phyloP scores from a whole-genome alignment of 2,113 vertebrate species.

The Hepsetus odoe region DNA sequence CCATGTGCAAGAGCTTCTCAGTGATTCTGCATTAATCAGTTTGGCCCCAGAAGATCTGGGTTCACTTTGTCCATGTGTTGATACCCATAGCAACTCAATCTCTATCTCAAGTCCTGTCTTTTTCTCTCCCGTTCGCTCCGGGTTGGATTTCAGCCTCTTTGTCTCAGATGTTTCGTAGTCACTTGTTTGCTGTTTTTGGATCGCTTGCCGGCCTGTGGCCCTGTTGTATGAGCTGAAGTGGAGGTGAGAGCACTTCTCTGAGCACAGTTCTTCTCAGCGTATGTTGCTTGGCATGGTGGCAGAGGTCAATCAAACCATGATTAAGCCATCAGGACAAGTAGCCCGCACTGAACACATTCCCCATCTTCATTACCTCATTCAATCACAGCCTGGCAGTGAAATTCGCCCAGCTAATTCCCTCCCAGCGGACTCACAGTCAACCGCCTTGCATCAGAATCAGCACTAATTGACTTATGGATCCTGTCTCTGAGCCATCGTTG shows the following conservation, averaged over 20 bases:
- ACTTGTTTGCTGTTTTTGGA: constrained; percentile 2
- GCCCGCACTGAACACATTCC: constrained; percentile 9
- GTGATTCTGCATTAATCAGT: constrained; percentile 63
- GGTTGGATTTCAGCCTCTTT: constrained; percentile 54
- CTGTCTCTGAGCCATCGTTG: constrained; percentile 58
- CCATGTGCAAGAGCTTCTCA: constrained; percentile 30
- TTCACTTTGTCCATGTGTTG: not conserved
- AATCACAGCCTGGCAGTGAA: constrained; percentile 30
- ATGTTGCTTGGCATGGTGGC: not conserved
- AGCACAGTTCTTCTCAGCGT: not conserved
- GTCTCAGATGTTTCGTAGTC: constrained; percentile 1
- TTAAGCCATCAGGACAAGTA: constrained; percentile 6
- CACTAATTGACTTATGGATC: constrained; percentile 16
- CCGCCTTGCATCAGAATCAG: not conserved
- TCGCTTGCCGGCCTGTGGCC: not conserved
- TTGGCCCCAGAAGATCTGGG: constrained; percentile 12
- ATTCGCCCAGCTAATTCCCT: constrained; percentile 13
- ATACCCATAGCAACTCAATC: constrained; percentile 25
- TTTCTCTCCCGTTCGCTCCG: constrained; percentile 36
- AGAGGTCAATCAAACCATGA: not conserved
- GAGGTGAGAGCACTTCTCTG: not conserved
- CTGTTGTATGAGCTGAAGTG: not conserved
- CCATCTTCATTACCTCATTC: constrained; percentile 33
- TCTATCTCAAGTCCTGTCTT: constrained; percentile 29
- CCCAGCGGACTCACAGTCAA: not conserved